phyloP scores from a whole-genome alignment of 2,113 vertebrate species.

The Fregata magnificens region DNA sequence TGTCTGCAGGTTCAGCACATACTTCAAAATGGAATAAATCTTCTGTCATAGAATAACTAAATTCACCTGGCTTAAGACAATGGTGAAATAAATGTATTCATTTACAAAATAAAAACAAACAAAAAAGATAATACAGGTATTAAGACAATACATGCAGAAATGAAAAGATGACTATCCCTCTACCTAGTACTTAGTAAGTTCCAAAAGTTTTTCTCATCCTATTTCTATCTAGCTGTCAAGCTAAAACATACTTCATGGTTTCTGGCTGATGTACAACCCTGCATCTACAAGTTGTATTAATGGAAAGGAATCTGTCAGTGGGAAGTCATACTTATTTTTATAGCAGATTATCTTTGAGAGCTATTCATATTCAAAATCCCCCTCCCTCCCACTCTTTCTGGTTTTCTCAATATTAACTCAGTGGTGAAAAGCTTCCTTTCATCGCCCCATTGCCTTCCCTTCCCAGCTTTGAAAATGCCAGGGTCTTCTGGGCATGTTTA shows the following conservation, averaged over 20 bases:
- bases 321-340: background rate
- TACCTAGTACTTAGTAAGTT: background rate
- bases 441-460: background rate
- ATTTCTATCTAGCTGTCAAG: background rate
- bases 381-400: background rate
- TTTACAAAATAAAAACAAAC: background rate
- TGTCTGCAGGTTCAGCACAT: background rate
- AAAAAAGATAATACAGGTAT: background rate
- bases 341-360: background rate
- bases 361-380: background rate
- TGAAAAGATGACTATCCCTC: background rate
- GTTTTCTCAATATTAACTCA: background rate
- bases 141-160: background rate
- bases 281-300: background rate
- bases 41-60: background rate
- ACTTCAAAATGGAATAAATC: background rate
- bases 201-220: background rate
- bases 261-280: background rate
- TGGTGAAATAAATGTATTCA: background rate
- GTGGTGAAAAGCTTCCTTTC: background rate
- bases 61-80: background rate
- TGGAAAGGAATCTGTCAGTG: background rate
- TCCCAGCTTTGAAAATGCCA: background rate
- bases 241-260: background rate
- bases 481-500: background rate